Evolutionary conservation across 2,797 vertebrate species (phyloP), one percentile per base, ranked within the genome.

Genomic region (Hippocampus kuda): DNA sequence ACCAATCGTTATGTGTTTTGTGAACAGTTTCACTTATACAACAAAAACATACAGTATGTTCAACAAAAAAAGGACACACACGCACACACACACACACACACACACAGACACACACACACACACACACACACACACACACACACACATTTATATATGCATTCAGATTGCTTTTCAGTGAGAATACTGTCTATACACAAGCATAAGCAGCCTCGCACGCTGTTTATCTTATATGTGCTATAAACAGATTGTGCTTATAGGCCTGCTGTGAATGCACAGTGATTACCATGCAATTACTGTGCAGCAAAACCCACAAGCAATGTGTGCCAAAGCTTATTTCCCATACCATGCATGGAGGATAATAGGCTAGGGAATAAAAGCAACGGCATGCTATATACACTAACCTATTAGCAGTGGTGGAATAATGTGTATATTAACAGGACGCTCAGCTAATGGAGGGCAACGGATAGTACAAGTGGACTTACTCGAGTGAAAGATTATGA

Each of bases 251-350:
- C 42, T 64, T 65, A 65, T 65, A 24, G 44, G 63, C 7, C 44
- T 48, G 59, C 59, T 5, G 5, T 49, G 41, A 73, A 68, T 65
- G 42, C 42, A 46, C 15, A 46, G 63, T 65, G 63, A 48, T 65
- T 65, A 48, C 18, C 63, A 48, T 27, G 63, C 62, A 64, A 64
- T 64, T 64, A 64, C 62, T n/a, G 44, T 48, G 63, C n/a, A 65
- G 63, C 62, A 64, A 64, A 65, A 48, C 44, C 63, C 63, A 65
- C 63, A 27, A 48, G 24, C 63, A 48, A 65, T 65, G 63, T 65
- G 48, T 48, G 63, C 63, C 42, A 46, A 48, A 27, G 63, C 63
- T 65, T 46, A 13, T 64, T 64, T 65, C 44, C 63, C 63, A 48
- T 46, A 65, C 63, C 63, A 5, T 46, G 63, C 24, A 48, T 48